Evolutionary conservation across 2,888 invertebrate species (phyloP).

Genomic region (Patella ulyssiponensis): DNA sequence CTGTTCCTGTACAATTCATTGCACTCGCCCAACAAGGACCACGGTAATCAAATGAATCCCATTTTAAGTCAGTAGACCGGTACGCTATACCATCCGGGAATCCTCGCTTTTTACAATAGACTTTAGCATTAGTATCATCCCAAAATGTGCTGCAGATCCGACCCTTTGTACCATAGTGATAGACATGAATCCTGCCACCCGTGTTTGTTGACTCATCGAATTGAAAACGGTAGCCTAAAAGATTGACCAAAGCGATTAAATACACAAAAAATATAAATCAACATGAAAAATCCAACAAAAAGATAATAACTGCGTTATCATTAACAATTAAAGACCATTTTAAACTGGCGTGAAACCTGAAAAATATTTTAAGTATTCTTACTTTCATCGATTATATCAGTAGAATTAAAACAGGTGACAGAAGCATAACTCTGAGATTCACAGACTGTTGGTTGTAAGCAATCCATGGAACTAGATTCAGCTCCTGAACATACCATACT

Average conservation of each 20-base stretch:
- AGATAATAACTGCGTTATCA: too few relatives aligned
- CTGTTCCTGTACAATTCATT: slow-evolving; percentile 57
- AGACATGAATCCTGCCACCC: slow-evolving; percentile 41
- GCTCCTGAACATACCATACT: slow-evolving; percentile 46
- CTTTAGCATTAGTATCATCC: slow-evolving; percentile 54
- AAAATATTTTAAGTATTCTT: background rate
- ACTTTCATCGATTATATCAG: slow-evolving; percentile 41
- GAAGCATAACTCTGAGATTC: slow-evolving; percentile 53
- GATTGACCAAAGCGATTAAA: too few relatives aligned
- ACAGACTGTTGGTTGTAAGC: slow-evolving; percentile 44
- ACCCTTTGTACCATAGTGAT: slow-evolving; percentile 59
- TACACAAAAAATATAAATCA: too few relatives aligned
- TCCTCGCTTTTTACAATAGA: slow-evolving; percentile 51
- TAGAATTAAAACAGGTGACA: slow-evolving; percentile 49
- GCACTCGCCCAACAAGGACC: slow-evolving; percentile 56
- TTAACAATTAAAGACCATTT: too few relatives aligned
- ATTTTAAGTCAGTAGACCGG: slow-evolving; percentile 38
- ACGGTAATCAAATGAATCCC: slow-evolving; percentile 34
- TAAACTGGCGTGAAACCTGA: too few relatives aligned
- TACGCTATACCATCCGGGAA: slow-evolving; percentile 51
- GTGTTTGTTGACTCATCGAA: slow-evolving; percentile 28
- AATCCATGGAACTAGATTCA: slow-evolving; percentile 39
- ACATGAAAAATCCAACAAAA: too few relatives aligned
- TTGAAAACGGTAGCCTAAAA: slow-evolving; percentile 43
- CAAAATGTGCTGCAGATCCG: slow-evolving; percentile 72